Conservation (phyloP, 2,113 vertebrate genomes). For the Sciurus niger region DNA sequence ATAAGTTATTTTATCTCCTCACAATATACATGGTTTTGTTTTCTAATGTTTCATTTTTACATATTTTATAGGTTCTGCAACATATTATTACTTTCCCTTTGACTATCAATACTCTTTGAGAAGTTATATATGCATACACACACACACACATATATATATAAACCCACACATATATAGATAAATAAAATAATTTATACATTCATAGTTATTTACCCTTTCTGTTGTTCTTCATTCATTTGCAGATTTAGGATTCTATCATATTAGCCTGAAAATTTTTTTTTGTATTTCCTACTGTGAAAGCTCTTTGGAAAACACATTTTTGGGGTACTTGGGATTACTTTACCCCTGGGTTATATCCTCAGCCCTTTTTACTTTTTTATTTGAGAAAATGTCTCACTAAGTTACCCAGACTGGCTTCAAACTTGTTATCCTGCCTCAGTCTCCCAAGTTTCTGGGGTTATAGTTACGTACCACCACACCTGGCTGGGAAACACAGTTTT, state of each 20-base stretch:
- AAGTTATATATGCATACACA: not conserved
- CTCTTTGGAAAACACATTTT: too few relatives aligned
- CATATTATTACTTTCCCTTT: not conserved
- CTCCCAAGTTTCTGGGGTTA: too few relatives aligned
- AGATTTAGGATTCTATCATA: too few relatives aligned
- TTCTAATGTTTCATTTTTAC: not conserved
- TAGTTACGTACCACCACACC: too few relatives aligned
- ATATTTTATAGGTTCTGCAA: not conserved
- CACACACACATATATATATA: not conserved
- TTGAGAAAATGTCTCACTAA: too few relatives aligned
- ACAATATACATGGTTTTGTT: too few relatives aligned
- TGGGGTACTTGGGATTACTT: too few relatives aligned
- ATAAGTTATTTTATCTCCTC: not conserved
- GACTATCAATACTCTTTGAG: not conserved
- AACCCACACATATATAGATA: not conserved
- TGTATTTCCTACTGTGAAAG: not conserved
- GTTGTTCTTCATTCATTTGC: too few relatives aligned
- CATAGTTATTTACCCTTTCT: not conserved
- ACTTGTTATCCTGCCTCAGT: too few relatives aligned
- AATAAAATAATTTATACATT: not conserved
- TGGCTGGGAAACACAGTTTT: not conserved
- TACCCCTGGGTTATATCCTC: too few relatives aligned
- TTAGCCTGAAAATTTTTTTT: not conserved
- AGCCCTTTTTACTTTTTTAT: too few relatives aligned
- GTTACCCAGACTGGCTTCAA: too few relatives aligned